These are phyloP conservation scores for Peucedramus taeniatus DNA, from an alignment of 2,113 vertebrate species.

Conservation along the genomic window DNA sequence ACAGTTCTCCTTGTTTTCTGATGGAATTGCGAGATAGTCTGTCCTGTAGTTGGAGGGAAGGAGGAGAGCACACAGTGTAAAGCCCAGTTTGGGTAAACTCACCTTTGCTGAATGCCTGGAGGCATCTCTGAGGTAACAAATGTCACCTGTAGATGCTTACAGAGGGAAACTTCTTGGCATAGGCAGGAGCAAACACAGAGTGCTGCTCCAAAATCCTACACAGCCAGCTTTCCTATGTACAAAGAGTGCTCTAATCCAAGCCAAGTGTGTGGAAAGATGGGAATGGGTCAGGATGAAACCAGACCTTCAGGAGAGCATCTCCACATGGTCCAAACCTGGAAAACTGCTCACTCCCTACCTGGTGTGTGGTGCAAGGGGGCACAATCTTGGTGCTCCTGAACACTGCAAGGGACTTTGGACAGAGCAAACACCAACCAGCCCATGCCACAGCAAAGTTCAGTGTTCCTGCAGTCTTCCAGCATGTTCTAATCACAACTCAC, in stretches of 20 bases:
- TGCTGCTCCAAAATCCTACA: not conserved
- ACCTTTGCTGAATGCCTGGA: not conserved
- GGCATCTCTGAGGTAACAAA: not conserved
- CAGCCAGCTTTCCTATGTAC: fast-evolving
- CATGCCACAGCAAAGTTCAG: fast-evolving
- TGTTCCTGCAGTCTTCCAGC: not conserved
- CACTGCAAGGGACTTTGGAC: not conserved
- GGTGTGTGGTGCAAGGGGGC: fast-evolving
- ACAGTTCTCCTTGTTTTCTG: conserved; percentile 91
- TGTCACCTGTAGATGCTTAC: fast-evolving
- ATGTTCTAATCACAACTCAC: not conserved
- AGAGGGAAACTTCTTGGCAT: not conserved
- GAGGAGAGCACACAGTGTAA: not conserved
- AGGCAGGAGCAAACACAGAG: not conserved
- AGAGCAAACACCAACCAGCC: not conserved
- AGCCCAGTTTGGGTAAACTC: not conserved
- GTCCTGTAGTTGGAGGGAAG: conserved; percentile 76
- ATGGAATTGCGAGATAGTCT: conserved; percentile 94
- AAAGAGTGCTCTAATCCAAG: not conserved
- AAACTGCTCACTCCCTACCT: fast-evolving
- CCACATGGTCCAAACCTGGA: fast-evolving
- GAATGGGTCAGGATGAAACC: not conserved
- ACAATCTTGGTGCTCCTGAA: not conserved
- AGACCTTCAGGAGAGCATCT: not conserved
- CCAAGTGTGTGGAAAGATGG: not conserved